These are phyloP conservation scores for Eclectus roratus DNA, from an alignment of 2,113 vertebrate genomes.

Conservation along the genomic window DNA sequence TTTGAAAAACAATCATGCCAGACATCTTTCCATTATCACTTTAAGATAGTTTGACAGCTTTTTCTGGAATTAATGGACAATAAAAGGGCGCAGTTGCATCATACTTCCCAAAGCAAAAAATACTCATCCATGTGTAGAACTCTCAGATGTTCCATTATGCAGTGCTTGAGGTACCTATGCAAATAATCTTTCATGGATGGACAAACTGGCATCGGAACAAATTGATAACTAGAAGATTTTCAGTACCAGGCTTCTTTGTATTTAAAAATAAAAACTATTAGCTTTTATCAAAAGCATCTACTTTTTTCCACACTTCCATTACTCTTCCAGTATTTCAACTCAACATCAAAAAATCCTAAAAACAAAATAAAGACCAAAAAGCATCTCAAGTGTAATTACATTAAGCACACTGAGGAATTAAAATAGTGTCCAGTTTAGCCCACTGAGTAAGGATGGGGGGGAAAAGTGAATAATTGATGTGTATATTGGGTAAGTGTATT, in stretches of 20 bases:
- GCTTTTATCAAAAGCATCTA: not conserved
- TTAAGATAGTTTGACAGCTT: not conserved
- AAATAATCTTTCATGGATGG: not conserved
- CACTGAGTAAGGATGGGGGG: not conserved
- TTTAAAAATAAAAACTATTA: not conserved
- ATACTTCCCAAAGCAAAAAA: not conserved
- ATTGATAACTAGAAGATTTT: not conserved
- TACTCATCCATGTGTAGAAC: not conserved
- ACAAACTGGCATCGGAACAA: not conserved
- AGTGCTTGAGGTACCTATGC: not conserved
- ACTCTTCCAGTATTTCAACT: not conserved
- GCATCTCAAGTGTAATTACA: not conserved
- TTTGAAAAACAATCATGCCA: conserved; percentile 1
- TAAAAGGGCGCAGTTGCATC: not conserved
- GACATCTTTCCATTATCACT: not conserved
- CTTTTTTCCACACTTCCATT: not conserved
- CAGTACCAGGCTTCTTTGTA: not conserved
- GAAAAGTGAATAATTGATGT: not conserved
- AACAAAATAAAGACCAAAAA: not conserved
- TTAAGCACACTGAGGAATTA: not conserved
- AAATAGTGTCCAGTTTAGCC: not conserved
- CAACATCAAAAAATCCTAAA: not conserved
- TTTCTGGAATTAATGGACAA: not conserved
- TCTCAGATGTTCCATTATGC: not conserved
- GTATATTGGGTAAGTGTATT: not conserved